Evolutionary conservation across 1,140 invertebrate species (phyloP).

Genomic region (Cydia strobilella): DNA sequence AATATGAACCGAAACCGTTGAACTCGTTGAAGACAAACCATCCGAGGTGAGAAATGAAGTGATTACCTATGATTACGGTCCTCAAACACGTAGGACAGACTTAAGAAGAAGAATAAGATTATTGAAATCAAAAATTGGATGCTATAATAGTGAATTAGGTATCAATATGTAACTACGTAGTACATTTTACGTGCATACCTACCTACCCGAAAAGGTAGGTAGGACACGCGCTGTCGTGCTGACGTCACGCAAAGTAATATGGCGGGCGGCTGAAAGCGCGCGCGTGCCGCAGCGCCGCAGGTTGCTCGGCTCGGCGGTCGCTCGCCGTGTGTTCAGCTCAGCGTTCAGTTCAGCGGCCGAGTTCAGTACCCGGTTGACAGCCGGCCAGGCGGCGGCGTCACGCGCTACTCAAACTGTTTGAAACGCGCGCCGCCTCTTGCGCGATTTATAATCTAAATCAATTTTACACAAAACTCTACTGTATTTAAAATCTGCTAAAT

Average conservation of each 20-base stretch:
- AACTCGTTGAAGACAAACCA: no score
- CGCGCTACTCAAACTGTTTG: slow-evolving; percentile 49
- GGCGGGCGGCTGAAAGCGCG: slow-evolving; percentile 55
- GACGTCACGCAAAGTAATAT: slow-evolving; percentile 70
- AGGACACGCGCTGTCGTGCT: slow-evolving; percentile 37
- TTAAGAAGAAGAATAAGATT: no score
- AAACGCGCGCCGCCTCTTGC: slow-evolving; percentile 74
- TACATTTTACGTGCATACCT: not conserved
- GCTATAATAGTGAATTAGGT: not conserved
- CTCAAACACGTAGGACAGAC: no score
- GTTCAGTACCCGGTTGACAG: slow-evolving; percentile 78
- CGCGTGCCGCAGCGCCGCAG: slow-evolving; percentile 51
- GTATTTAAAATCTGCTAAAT: slow-evolving; percentile 37
- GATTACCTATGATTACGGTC: no score
- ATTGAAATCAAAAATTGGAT: no score
- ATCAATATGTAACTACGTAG: not conserved
- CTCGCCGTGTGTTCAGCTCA: slow-evolving; percentile 41
- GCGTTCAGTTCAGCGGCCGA: slow-evolving; percentile 55
- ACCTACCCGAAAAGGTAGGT: slow-evolving; percentile 11
- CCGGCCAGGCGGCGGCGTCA: slow-evolving; percentile 75
- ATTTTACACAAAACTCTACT: slow-evolving; percentile 61
- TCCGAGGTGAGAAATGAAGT: no score
- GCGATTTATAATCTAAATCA: slow-evolving; percentile 71
- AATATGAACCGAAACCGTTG: no score
- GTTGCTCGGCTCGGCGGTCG: slow-evolving; percentile 44